Percentiles rank a stretch among this genome's conserved stretches.
phyloP scores from a whole-genome alignment of 2,797 vertebrate species.

The Xiphophorus birchmanni region DNA sequence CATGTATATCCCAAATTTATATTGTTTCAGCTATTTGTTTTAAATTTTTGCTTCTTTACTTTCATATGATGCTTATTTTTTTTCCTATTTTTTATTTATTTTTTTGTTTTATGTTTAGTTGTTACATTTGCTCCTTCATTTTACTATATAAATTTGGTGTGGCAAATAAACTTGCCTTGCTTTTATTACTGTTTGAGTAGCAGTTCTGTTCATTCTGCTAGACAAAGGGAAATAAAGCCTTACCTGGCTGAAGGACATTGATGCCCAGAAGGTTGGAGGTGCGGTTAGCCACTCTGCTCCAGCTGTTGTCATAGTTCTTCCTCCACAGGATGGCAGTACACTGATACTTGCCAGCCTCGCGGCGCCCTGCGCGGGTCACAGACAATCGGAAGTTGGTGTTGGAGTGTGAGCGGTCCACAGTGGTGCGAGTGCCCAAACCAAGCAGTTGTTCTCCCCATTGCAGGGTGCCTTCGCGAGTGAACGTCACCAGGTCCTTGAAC shows the following conservation, averaged over 20 bases:
- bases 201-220: constrained; percentile 7
- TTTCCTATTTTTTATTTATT: neutral
- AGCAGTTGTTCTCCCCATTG: constrained; percentile 90
- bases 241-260: constrained; percentile 92
- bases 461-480: constrained; percentile 91
- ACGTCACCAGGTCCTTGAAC: constrained; percentile 93
- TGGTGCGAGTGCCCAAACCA: constrained; percentile 89
- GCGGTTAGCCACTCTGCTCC: constrained; percentile 90
- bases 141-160: neutral
- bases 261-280: constrained; percentile 96
- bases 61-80: neutral
- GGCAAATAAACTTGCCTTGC: neutral
- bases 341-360: constrained; percentile 94
- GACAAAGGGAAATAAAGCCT: constrained; percentile 40
- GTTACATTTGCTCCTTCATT: neutral
- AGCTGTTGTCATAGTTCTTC: constrained; percentile 90
- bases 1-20: neutral
- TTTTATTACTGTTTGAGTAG: neutral
- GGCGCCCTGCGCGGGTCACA: constrained; percentile 91
- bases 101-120: neutral
- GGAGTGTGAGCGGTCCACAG: constrained; percentile 90
- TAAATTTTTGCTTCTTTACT: neutral
- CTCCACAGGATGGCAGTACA: constrained; percentile 92
- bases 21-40: neutral
- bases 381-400: constrained; percentile 95